Percentiles rank a stretch among this genome's conserved stretches.
Conservation (phyloP, 1,140 invertebrate genomes). For the Tetramorium simillimum region DNA sequence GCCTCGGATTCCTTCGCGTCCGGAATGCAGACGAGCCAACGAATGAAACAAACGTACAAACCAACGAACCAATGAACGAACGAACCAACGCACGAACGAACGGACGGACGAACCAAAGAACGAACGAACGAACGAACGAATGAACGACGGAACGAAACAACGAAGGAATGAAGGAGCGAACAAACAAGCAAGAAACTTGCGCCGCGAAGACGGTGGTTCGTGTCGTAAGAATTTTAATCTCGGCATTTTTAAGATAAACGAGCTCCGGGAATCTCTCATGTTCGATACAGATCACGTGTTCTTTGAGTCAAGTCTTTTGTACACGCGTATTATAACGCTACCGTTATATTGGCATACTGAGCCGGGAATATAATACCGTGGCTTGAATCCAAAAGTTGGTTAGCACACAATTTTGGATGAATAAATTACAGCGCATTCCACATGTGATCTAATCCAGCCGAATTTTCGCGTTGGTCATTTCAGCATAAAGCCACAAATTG, state of each 20-base stretch:
- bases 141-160: background rate
- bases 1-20: conserved; percentile 45
- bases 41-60: background rate
- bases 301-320: conserved; percentile 1
- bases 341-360: background rate
- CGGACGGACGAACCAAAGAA: background rate
- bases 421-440: background rate
- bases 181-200: background rate
- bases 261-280: background rate
- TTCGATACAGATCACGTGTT: background rate
- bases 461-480: background rate
- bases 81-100: background rate
- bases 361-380: background rate
- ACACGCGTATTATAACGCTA: background rate
- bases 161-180: background rate
- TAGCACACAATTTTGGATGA: background rate
- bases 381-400: background rate
- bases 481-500: background rate
- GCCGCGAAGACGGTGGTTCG: conserved; percentile 31
- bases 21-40: conserved; percentile 63
- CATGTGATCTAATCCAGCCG: background rate
- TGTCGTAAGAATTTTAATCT: conserved; percentile 68
- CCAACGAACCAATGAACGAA: background rate
- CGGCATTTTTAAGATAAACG: conserved; percentile 50
- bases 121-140: background rate